A percentile compares a stretch with the other conserved stretches of the same genome.
phyloP scores from a whole-genome alignment of 2,113 vertebrate genomes.

The Zapornia atra region DNA sequence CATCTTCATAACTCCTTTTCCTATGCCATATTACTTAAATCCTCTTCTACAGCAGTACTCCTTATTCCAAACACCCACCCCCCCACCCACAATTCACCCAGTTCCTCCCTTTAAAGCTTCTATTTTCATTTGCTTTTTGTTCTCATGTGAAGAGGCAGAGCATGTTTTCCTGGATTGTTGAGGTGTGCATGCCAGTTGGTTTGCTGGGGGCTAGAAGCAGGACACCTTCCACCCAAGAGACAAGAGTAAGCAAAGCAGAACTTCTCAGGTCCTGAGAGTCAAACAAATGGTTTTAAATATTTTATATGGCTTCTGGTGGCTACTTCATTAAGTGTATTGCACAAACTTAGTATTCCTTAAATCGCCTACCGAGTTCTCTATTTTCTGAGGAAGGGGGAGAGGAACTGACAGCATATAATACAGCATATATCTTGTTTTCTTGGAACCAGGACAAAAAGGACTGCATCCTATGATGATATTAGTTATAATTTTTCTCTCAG shows the following conservation, averaged over 20 bases:
- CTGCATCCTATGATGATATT: background rate
- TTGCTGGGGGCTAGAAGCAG: background rate
- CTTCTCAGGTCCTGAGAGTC: background rate
- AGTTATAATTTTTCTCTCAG: background rate
- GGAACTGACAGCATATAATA: background rate
- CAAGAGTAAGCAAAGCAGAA: accelerated
- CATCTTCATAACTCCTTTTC: background rate
- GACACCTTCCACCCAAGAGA: background rate
- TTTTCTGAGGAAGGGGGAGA: background rate
- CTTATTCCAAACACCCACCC: background rate
- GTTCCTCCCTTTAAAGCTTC: background rate
- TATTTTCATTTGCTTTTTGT: background rate
- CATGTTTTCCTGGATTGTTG: accelerated
- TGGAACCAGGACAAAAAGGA: background rate
- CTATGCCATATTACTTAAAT: background rate
- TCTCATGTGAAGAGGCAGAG: background rate
- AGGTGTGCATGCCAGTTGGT: background rate
- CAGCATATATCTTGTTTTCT: background rate
- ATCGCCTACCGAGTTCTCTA: background rate
- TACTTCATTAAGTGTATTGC: background rate
- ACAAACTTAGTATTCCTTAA: background rate
- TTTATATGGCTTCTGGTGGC: background rate
- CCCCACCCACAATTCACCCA: background rate
- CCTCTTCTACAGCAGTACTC: background rate
- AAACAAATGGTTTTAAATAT: background rate